Base-by-base conservation (phyloP, 1,140 invertebrate species). In the Zaprionus ornatus region DNA sequence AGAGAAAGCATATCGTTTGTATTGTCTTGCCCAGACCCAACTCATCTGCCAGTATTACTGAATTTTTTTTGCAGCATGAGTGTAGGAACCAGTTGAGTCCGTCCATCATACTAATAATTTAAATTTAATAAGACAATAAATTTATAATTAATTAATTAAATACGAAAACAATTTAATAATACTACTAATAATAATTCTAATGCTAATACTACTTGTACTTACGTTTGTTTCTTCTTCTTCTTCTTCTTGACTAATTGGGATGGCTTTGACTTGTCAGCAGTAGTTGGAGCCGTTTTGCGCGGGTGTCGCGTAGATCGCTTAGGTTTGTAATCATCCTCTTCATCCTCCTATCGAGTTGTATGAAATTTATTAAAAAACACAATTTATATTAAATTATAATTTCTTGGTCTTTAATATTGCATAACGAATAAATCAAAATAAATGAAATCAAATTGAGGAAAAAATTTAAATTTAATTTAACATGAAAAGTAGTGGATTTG, bases 61-160 rank as follows among this genome's bases (percentile, higher is more conserved):
- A 99, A 93, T 99, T 99, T 93, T 99, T 97, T 94, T 99, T 99
- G 93, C 98, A 98, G 97, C 98, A 99, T 29, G 98, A 98, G 94
- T 99, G 98, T 70, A 98, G 97, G 90, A 99, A 94, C 99, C 99
- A 99, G 94, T 99, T 99, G 5, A 99, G 94, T 52, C 99, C 99
- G 94, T 99, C 98, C 93, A 99, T 32, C 29, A 32, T 4, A 35
- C 29, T 35, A 17, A 1, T 7, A 35, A 60, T 42, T 63, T 7
- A 32, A 7, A 9, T 3, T n/a, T 1, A 45, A 7, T 45, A 17
- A 17, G 17, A n/a, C 17, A n/a, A n/a, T n/a, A 17, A 42, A n/a
- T 42, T 42, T 0, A 32, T 42, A n/a, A 42, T 1, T 6, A 42
- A 42, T 17, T 2, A 37, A 15, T 13, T 3, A 13, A 13, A 37